Evolutionary conservation across 2,797 vertebrate genomes (phyloP), one percentile per base, ranked within the genome.

Genomic region (Echiichthys vipera): DNA sequence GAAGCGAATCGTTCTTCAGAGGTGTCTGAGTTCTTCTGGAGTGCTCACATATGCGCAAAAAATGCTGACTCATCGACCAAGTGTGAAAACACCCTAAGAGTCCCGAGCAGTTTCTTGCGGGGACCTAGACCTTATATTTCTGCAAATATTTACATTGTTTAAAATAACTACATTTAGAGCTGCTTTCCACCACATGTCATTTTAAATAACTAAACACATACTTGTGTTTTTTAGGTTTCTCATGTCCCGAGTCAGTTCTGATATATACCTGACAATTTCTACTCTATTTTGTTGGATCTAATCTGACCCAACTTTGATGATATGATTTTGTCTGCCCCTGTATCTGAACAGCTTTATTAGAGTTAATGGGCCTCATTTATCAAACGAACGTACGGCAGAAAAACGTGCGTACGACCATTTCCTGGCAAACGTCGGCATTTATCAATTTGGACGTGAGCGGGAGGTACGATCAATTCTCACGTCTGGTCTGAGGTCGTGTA

Each of bases 331-430:
- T 36, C 3, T 61, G 24, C 32, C 34, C 40, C n/a, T 3, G 46
- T 9, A 0, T 1, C 55, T 69, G 10, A 49, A 43, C 24, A 24
- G 59, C 14, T 63, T 46, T 51, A 42, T 63, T 22, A 54, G 37
- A 40, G 63, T 25, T 18, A 53, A 36, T 54, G 29, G 55, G 24
- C 36, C 43, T 53, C 25, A 56, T 42, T n/a, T 77, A 61, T 67
- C 71, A 67, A n/a, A n/a, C n/a, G n/a, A n/a, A n/a, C n/a, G n/a
- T n/a, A n/a, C n/a, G n/a, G n/a, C n/a, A n/a, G n/a, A n/a, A n/a
- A n/a, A n/a, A n/a, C n/a, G n/a, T n/a, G n/a, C n/a, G n/a, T n/a
- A n/a, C n/a, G n/a, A n/a, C n/a, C n/a, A n/a, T n/a, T n/a, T n/a
- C n/a, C n/a, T n/a, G n/a, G n/a, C n/a, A n/a, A n/a, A n/a, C n/a